Base-by-base conservation (phyloP, 2,888 invertebrate species). In the Polia nebulosa region DNA sequence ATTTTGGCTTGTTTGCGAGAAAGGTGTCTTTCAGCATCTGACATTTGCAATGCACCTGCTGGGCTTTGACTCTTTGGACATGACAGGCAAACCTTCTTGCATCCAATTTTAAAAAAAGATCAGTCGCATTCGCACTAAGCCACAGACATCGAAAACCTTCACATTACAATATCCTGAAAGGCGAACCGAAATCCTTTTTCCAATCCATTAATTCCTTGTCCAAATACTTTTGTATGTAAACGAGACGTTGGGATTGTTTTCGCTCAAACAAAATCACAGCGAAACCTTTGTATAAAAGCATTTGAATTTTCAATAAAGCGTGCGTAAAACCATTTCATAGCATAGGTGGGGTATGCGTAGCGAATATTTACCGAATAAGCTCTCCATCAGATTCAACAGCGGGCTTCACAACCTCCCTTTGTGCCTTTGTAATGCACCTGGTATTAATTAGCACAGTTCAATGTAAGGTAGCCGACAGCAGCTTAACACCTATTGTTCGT, bases 371-470 rank as follows among this genome's bases (percentile, higher is more conserved):
- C 9, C 22, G 27, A 59, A 66, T 81, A 65, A 82, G 70, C 78
- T 78, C 44, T 22, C 58, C 67, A 67, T 83, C 72, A 70, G 70
- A 20, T 66, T 58, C 57, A 61, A 60, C 78, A 61, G 61, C 62
- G 52, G 70, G 55, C 65, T 57, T 76, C 58, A 34, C 32, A 59
- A 27, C 53, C 34, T 55, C 64, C 58, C 68, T 76, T 80, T 82
- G 73, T 76, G 61, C 66, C 55, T 68, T 49, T 22, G 55, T 70
- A 81, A 75, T 75, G 52, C 67, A 64, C 63, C 68, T 39, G 45
- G 58, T 57, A 76, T 72, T 75, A 79, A 76, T 73, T 79, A 79
- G 53, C 56, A 56, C 57, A 41, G 73, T 45, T 68, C 66, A 53
- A 63, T 67, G 32, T 45, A 45, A 65, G 51, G 70, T 62, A 72